phyloP scores from a whole-genome alignment of 2,113 vertebrate species.

The Pachycephala philippinensis region DNA sequence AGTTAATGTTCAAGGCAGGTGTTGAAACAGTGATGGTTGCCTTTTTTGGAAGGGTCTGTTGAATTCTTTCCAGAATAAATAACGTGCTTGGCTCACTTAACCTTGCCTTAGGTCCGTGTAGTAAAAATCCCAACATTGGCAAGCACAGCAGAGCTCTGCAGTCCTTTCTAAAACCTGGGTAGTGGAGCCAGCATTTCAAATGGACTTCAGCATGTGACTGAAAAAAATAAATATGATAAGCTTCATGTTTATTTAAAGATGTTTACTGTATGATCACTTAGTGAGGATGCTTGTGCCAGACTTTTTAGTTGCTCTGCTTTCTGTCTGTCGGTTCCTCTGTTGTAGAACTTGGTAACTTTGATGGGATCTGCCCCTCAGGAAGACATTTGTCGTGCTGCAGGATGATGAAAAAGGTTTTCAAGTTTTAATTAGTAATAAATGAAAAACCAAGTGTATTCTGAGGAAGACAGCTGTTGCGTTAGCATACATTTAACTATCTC shows the following conservation, averaged over 20 bases:
- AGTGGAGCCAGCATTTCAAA: conserved; percentile 49
- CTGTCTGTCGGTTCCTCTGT: not conserved
- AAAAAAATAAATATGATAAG: not conserved
- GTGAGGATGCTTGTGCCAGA: not conserved
- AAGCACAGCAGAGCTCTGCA: conserved; percentile 51
- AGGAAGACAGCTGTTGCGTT: not conserved
- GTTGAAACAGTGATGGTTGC: conserved; percentile 71
- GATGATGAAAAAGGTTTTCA: conserved; percentile 13
- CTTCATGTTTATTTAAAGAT: not conserved
- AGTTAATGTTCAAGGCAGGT: conserved; percentile 76
- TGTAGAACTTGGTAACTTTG: not conserved
- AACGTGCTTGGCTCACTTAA: conserved; percentile 72
- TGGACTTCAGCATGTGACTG: not conserved
- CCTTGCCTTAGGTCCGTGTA: conserved; percentile 67
- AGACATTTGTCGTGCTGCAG: conserved; percentile 25
- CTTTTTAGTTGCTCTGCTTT: not conserved
- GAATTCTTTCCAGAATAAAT: conserved; percentile 78
- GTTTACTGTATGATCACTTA: not conserved
- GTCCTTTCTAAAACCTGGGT: conserved; percentile 51
- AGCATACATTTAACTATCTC: not conserved
- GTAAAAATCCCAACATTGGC: conserved; percentile 76
- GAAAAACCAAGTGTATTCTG: conserved; percentile 9
- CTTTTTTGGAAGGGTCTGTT: conserved; percentile 72
- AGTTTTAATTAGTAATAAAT: conserved; percentile 48
- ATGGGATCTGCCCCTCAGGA: conserved; percentile 34